Percentiles rank a stretch among this genome's conserved stretches.
These are phyloP conservation scores for Acanthosoma haemorrhoidale DNA, from an alignment of 2,888 invertebrate genomes.

Conservation along the genomic window DNA sequence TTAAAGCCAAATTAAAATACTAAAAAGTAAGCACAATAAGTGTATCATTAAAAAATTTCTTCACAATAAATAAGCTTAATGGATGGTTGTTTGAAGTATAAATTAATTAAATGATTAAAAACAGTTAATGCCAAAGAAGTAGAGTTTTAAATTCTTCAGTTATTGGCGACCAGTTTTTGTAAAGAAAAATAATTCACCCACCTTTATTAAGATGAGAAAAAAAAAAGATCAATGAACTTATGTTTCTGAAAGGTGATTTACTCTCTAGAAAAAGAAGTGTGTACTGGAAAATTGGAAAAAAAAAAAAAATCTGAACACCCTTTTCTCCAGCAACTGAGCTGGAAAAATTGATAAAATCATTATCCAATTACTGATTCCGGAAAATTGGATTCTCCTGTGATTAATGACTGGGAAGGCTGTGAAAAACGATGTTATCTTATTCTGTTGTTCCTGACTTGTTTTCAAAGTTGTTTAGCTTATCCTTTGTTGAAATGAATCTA, in stretches of 20 bases:
- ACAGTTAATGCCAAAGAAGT: too few relatives aligned
- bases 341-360: conserved; percentile 7
- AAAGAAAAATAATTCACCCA: not conserved
- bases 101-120: too few relatives aligned
- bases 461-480: not conserved
- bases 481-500: not conserved
- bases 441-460: not conserved
- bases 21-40: too few relatives aligned
- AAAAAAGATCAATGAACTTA: not conserved
- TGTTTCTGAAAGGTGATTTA: not conserved
- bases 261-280: not conserved
- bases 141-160: too few relatives aligned
- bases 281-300: not conserved
- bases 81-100: too few relatives aligned
- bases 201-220: not conserved
- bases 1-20: too few relatives aligned
- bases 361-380: conserved; percentile 10
- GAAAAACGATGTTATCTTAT: conserved; percentile 2
- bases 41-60: too few relatives aligned
- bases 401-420: not conserved
- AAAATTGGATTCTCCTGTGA: conserved; percentile 10
- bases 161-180: too few relatives aligned
- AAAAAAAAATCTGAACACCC: not conserved
- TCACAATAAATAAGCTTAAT: too few relatives aligned
- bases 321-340: not conserved